Evolutionary conservation across 2,113 vertebrate species (phyloP).

Genomic region (Daubentonia madagascariensis): DNA sequence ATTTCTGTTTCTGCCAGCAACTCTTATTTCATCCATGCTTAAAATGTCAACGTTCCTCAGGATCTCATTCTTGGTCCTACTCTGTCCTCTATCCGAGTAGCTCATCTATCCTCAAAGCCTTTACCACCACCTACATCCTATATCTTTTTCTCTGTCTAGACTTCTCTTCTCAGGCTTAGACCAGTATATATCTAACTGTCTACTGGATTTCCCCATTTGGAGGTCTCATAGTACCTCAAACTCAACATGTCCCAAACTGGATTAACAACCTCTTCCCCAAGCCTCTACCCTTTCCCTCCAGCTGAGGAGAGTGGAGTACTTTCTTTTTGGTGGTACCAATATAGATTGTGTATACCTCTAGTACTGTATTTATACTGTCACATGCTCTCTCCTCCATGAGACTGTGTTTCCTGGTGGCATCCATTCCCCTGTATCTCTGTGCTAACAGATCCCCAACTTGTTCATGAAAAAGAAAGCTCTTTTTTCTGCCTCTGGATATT

Average conservation of each 20-base stretch:
- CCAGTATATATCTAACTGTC: not conserved
- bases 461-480: not conserved
- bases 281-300: not conserved
- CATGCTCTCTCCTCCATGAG: not conserved
- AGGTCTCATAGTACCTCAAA: not conserved
- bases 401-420: not conserved
- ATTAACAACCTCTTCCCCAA: not conserved
- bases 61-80: not conserved
- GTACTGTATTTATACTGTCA: not conserved
- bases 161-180: not conserved
- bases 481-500: not conserved
- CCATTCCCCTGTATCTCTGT: not conserved
- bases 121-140: not conserved
- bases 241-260: not conserved
- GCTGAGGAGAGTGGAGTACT: not conserved
- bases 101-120: not conserved
- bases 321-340: not conserved
- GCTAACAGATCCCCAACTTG: conserved; percentile 10
- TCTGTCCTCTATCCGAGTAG: not conserved
- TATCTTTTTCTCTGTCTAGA: not conserved
- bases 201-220: not conserved
- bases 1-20: conserved; percentile 8
- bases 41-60: conserved; percentile 27
- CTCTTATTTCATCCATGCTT: not conserved
- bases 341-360: not conserved